Evolutionary conservation across 2,113 vertebrate genomes (phyloP).

Genomic region (Hippocampus mohnikei): DNA sequence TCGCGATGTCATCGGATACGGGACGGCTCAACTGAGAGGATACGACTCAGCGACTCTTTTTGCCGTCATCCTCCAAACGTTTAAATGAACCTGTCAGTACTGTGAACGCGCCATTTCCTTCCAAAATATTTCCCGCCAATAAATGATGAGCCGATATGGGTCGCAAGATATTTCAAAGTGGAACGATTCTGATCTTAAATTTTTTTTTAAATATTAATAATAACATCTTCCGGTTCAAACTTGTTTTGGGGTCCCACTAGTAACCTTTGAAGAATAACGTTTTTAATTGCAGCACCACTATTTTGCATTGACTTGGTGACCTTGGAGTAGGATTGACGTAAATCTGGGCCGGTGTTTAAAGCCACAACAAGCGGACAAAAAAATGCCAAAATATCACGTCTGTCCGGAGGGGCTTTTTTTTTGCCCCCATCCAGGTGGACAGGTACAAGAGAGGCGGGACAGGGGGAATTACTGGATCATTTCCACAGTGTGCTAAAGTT

Average conservation of each 20-base stretch:
- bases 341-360: conserved; percentile 52
- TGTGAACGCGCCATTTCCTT: too few species aligned
- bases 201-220: too few species aligned
- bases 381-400: conserved; percentile 10
- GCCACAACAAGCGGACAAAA: conserved; percentile 48
- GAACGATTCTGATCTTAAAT: too few species aligned
- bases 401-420: not conserved
- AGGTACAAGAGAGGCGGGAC: conserved; percentile 31
- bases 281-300: not conserved
- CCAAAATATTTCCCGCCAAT: too few species aligned
- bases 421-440: conserved; percentile 4
- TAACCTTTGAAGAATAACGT: not conserved
- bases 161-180: too few species aligned
- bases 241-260: not conserved
- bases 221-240: too few species aligned
- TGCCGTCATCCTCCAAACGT: too few species aligned
- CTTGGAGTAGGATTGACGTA: conserved; percentile 24
- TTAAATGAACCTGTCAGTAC: too few species aligned
- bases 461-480: conserved; percentile 31
- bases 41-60: too few species aligned
- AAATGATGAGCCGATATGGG: too few species aligned
- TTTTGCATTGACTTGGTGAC: not conserved
- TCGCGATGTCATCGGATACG: too few species aligned
- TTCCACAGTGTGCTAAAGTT: conserved; percentile 58
- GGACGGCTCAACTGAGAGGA: too few species aligned